Evolutionary conservation across 2,888 invertebrate species (phyloP).

Genomic region (Drosophila pseudotakahashii): DNA sequence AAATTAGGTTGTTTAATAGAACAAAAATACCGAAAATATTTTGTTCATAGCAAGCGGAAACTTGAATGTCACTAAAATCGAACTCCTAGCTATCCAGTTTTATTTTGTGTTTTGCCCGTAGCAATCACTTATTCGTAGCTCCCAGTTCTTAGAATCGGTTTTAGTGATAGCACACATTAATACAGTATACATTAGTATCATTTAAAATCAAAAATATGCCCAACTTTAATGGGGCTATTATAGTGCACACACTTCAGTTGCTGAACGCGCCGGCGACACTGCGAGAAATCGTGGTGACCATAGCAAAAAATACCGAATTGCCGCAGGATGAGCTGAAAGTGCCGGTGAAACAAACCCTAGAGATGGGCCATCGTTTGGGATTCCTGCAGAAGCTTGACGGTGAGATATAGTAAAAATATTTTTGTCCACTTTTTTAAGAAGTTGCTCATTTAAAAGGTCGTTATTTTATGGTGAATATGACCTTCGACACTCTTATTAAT

Average conservation of each 20-base stretch:
- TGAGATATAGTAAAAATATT: constrained; percentile 8
- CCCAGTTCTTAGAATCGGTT: neutral
- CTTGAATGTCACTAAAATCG: neutral
- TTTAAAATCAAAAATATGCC: constrained; percentile 45
- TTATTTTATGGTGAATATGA: constrained; percentile 57
- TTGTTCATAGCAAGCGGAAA: neutral
- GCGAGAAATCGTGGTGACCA: constrained; percentile 56
- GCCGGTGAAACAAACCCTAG: constrained; percentile 62
- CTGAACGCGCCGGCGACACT: constrained; percentile 61
- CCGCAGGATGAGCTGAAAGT: constrained; percentile 46
- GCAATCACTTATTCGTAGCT: neutral
- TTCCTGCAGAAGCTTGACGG: constrained; percentile 62
- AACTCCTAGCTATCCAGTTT: neutral
- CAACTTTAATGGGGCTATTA: constrained; percentile 65
- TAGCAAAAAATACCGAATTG: constrained; percentile 57
- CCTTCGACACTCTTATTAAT: constrained; percentile 42
- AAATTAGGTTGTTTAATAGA: too few relatives aligned
- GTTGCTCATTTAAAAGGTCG: constrained; percentile 32
- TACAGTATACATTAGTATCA: neutral
- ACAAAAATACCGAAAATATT: neutral
- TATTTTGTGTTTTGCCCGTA: constrained; percentile 2
- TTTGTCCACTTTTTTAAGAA: accelerated
- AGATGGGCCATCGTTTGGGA: constrained; percentile 56
- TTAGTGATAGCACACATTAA: neutral
- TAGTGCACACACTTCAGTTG: constrained; percentile 62